A percentile compares a stretch with the other conserved stretches of the same genome.
These are phyloP conservation scores for Heliconius ethilla DNA, from an alignment of 2,888 invertebrate genomes.

Conservation along the genomic window DNA sequence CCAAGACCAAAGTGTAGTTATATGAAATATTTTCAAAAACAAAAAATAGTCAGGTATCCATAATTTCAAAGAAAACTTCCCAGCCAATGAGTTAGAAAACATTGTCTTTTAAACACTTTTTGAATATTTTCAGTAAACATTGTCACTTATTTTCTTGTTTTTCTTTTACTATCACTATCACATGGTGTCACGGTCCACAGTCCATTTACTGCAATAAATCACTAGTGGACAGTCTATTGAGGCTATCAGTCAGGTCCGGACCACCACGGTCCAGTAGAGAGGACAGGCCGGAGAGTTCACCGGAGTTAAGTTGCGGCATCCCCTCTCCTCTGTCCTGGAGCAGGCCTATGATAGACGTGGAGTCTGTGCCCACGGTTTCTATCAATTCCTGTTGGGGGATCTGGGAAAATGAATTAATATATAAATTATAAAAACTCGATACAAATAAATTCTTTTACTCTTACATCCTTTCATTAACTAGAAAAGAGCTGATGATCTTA, in stretches of 20 bases:
- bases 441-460: too few species aligned
- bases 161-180: conserved; percentile 1
- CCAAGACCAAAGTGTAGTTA: not conserved
- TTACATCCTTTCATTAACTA: too few species aligned
- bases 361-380: conserved; percentile 50
- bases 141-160: conserved; percentile 1
- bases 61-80: not conserved
- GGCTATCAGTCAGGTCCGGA: conserved; percentile 59
- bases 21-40: not conserved
- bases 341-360: conserved; percentile 57
- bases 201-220: conserved; percentile 50
- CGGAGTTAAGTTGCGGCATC: conserved; percentile 70
- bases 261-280: conserved; percentile 48
- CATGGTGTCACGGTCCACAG: not conserved
- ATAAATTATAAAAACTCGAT: too few species aligned
- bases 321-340: conserved; percentile 54
- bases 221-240: conserved; percentile 59
- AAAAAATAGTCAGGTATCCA: not conserved
- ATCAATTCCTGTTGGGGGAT: conserved; percentile 50
- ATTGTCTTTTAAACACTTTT: not conserved
- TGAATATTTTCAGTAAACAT: not conserved
- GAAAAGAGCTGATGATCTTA: too few species aligned
- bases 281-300: conserved; percentile 72
- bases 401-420: not conserved
- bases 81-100: not conserved